These are phyloP conservation scores for Malurus elegans DNA, from an alignment of 2,113 vertebrate species.

Conservation along the genomic window DNA sequence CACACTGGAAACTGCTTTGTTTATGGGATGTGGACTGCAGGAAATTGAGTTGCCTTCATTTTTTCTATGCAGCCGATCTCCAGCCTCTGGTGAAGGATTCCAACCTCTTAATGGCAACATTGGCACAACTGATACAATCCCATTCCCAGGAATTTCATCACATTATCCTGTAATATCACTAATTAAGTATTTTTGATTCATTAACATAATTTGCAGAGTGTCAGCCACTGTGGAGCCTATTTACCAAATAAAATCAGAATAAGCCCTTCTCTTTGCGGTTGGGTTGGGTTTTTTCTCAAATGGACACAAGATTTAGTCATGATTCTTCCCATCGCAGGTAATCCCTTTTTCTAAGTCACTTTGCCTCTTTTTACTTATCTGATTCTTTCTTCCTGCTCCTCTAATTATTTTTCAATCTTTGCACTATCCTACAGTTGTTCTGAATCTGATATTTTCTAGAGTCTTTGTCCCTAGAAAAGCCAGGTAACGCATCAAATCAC, in stretches of 20 bases:
- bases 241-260: background rate
- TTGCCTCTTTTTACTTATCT: background rate
- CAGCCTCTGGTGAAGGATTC: background rate
- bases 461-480: background rate
- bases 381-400: background rate
- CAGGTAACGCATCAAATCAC: background rate
- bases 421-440: background rate
- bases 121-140: background rate
- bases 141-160: background rate
- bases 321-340: background rate
- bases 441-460: background rate
- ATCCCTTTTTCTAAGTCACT: background rate
- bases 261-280: background rate
- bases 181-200: background rate
- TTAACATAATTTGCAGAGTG: background rate
- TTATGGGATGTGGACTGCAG: background rate
- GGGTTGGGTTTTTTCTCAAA: background rate
- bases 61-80: background rate
- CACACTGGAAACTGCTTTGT: background rate
- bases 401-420: slow-evolving; percentile 18
- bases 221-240: background rate
- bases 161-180: background rate
- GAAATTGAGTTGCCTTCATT: background rate
- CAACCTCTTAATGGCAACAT: background rate
- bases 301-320: background rate